Base-by-base conservation (phyloP, 2,797 vertebrate genomes). In the Eutrigla gurnardus region DNA sequence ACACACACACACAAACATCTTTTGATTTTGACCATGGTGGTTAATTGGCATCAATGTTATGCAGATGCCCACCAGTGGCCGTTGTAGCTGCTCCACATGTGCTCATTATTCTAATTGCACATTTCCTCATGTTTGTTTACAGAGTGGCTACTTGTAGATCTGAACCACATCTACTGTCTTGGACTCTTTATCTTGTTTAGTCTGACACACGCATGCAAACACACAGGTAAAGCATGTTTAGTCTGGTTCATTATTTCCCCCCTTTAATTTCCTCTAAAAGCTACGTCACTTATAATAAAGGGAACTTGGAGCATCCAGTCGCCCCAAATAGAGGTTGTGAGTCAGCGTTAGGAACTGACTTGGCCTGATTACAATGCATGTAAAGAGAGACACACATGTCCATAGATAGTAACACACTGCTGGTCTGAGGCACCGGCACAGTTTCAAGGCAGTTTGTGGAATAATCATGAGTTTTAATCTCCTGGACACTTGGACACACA, bases 41-140 rank as follows among this genome's bases (percentile, higher is more conserved):
- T 66, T 49, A 68, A 32, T n/a, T 64, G 46, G 32, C 61, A 63
- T 82, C 70, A 58, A n/a, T 69, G 68, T 25, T 59, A 47, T 76
- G 67, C 75, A 85, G 80, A 86, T 82, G 81, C 67, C 81, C 74
- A 61, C 35, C 32, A 32, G 58, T 13, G 40, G 36, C 55, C 46
- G 55, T 59, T 47, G 66, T 55, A 57, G 36, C 63, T 63, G 43
- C 54, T 69, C 55, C 66, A 82, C 69, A 81, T 70, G 73, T 40
- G 35, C 65, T 77, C 50, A 70, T 84, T 81, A 64, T 69, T 75
- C 18, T 82, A 84, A 88, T 82, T 86, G 78, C 55, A 35, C 50
- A 69, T 83, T 82, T 89, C 84, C 84, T 70, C 54, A 10, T 78
- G 75, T 79, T 82, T 86, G 84, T 73, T 88, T 85, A 80, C 63